phyloP scores from a whole-genome alignment of 1,140 invertebrate genomes.

The Leguminivora glycinivorella region DNA sequence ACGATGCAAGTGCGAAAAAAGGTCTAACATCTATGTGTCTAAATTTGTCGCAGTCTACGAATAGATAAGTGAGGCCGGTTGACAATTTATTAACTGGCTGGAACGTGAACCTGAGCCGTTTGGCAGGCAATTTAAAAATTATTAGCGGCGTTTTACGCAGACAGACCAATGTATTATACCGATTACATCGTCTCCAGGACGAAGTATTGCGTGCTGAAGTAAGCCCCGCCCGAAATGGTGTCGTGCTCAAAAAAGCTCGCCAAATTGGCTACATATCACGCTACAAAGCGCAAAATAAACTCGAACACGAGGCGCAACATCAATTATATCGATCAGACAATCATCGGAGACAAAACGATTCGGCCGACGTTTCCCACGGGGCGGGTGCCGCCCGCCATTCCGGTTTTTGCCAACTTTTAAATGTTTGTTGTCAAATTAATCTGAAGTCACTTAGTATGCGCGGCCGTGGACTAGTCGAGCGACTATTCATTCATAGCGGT shows the following conservation, averaged over 20 bases:
- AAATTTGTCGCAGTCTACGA: no score
- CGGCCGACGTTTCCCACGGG: constrained; percentile 67
- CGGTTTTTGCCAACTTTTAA: constrained; percentile 72
- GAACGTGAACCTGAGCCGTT: background rate
- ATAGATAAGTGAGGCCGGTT: no score
- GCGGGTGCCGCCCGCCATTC: constrained; percentile 62
- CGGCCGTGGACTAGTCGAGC: constrained; percentile 60
- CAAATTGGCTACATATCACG: constrained; percentile 41
- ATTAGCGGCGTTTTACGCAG: background rate
- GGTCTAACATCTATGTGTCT: no score
- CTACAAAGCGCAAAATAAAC: constrained; percentile 46
- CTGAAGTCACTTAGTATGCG: constrained; percentile 71
- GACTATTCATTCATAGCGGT: constrained; percentile 76
- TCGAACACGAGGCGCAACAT: constrained; percentile 44
- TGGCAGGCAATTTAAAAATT: background rate
- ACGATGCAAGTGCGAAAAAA: no score
- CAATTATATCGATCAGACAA: constrained; percentile 56
- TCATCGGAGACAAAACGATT: constrained; percentile 62
- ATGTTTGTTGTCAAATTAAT: constrained; percentile 78
- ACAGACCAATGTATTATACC: background rate
- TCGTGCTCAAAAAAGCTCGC: constrained; percentile 41
- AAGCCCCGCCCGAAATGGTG: constrained; percentile 23
- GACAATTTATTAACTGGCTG: background rate
- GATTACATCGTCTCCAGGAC: background rate
- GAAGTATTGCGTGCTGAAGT: constrained; percentile 29